A percentile compares a stretch with the other conserved stretches of the same genome.
phyloP scores from a whole-genome alignment of 2,888 invertebrate species.

The Aleiodes testaceus region DNA sequence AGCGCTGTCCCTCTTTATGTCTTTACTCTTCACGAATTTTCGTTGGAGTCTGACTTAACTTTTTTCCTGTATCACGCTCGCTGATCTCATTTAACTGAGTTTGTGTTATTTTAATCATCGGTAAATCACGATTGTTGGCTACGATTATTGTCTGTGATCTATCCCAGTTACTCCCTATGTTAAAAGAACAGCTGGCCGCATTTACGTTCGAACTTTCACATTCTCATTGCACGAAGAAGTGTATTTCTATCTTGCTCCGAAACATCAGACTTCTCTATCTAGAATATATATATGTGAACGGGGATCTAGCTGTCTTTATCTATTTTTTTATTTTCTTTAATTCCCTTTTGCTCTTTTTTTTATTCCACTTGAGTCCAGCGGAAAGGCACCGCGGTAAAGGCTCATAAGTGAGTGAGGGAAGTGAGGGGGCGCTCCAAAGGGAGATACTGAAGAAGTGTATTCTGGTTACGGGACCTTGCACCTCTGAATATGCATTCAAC shows the following conservation, averaged over 20 bases:
- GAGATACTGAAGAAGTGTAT: slow-evolving; percentile 15
- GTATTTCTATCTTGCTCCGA: slow-evolving; percentile 29
- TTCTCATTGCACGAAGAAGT: slow-evolving; percentile 61
- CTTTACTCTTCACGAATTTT: neutral
- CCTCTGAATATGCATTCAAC: slow-evolving; percentile 66
- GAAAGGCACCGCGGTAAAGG: neutral
- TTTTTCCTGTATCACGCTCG: neutral
- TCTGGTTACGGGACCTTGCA: slow-evolving; percentile 57
- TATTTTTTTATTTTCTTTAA: neutral
- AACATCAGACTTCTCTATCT: slow-evolving; percentile 26
- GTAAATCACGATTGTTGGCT: neutral
- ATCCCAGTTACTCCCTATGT: slow-evolving; percentile 45
- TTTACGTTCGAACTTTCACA: slow-evolving; percentile 70
- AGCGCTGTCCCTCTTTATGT: neutral
- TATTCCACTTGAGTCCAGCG: neutral
- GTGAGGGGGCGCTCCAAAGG: neutral
- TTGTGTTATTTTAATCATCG: slow-evolving; percentile 10
- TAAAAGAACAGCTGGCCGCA: slow-evolving; percentile 59
- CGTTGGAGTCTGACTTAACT: neutral
- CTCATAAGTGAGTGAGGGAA: slow-evolving; percentile 3
- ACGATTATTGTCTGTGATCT: slow-evolving; percentile 35
- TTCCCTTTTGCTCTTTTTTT: neutral
- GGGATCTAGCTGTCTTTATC: slow-evolving; percentile 3
- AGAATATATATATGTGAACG: slow-evolving; percentile 9
- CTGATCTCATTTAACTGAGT: neutral